A percentile compares a stretch with the other conserved stretches of the same genome.
Evolutionary conservation across 2,888 invertebrate species (phyloP).

Genomic region (Seira musarum): DNA sequence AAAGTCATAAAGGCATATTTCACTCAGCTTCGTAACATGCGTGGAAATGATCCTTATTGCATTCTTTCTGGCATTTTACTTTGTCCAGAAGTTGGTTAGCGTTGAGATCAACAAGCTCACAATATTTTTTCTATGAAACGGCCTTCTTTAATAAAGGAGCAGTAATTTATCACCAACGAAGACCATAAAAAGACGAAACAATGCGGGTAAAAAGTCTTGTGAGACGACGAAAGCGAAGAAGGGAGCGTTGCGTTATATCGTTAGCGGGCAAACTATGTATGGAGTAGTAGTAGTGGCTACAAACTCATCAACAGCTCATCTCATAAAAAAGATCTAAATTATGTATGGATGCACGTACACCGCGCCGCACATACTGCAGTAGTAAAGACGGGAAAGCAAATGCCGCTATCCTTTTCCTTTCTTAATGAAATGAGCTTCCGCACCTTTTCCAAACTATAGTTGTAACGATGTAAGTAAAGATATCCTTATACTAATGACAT

Average conservation of each 20-base stretch:
- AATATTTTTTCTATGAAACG: slow-evolving; percentile 28
- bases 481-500: slow-evolving; percentile 16
- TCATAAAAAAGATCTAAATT: slow-evolving; percentile 37
- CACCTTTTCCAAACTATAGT: background rate
- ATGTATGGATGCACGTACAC: slow-evolving; percentile 11
- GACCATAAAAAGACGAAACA: slow-evolving; percentile 55
- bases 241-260: no score
- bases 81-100: no score
- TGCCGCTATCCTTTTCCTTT: slow-evolving; percentile 27
- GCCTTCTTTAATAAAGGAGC: slow-evolving; percentile 45
- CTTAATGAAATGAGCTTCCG: slow-evolving; percentile 50
- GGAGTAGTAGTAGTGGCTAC: slow-evolving; percentile 3
- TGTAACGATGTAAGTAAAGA: background rate
- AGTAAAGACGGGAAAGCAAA: slow-evolving; percentile 21
- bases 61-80: no score
- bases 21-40: no score
- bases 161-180: slow-evolving; percentile 53
- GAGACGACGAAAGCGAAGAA: no score
- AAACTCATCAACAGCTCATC: slow-evolving; percentile 50
- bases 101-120: no score
- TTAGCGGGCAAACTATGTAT: no score
- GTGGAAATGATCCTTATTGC: no score
- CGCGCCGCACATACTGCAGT: background rate
- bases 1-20: no score
- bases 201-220: slow-evolving; percentile 51